phyloP scores from a whole-genome alignment of 2,797 vertebrate genomes.

The Coendou prehensilis region DNA sequence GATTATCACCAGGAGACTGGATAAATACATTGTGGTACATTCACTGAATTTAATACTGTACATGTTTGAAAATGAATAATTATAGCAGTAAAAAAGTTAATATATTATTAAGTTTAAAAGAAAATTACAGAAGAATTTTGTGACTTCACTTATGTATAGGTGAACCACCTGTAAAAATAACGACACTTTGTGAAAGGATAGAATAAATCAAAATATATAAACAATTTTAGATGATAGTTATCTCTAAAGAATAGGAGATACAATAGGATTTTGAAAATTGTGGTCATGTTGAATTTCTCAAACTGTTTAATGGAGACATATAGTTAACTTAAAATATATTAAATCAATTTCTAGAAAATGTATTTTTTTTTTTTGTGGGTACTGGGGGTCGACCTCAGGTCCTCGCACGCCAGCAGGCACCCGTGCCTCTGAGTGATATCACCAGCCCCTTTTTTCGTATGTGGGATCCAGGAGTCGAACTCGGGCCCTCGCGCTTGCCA shows the following conservation, averaged over 20 bases:
- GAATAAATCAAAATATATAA: not conserved
- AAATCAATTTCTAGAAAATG: not conserved
- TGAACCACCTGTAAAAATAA: not conserved
- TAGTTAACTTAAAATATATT: not conserved
- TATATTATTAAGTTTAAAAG: not conserved
- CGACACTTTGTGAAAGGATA: not conserved
- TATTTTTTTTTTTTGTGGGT: not conserved
- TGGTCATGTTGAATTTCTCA: not conserved
- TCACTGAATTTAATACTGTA: not conserved
- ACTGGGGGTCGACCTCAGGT: no score
- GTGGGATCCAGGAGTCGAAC: no score
- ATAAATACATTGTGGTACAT: not conserved
- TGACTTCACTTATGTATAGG: not conserved
- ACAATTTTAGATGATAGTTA: not conserved
- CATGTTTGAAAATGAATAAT: slow-evolving; percentile 24
- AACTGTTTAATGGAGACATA: slow-evolving; percentile 9
- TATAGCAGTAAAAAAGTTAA: not conserved
- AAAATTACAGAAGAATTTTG: slow-evolving; percentile 1
- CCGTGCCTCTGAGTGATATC: no score
- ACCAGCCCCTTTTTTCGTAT: no score
- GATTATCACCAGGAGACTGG: not conserved
- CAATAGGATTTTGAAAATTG: not conserved
- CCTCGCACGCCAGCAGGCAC: no score
- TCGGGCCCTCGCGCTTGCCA: no score
- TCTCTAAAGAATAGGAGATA: not conserved